A percentile compares a stretch with the other conserved stretches of the same genome.
phyloP scores from a whole-genome alignment of 2,797 vertebrate genomes.

The Trichosurus vulpecula region DNA sequence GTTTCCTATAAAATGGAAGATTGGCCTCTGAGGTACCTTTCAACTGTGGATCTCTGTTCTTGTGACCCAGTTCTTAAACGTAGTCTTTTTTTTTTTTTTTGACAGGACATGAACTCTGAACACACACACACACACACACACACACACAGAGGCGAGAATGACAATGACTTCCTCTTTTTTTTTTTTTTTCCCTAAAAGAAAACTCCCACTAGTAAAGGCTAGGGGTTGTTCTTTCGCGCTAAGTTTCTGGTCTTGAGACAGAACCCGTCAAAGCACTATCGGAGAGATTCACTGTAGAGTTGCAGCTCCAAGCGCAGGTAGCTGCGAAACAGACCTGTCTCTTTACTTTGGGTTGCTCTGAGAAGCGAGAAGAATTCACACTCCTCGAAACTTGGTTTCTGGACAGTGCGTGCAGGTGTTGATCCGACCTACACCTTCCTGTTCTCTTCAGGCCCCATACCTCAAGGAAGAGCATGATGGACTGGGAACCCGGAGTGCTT shows the following conservation, averaged over 20 bases:
- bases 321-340: neutral
- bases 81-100: neutral
- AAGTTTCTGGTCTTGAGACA: constrained; percentile 42
- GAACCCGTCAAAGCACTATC: too few relatives aligned
- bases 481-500: neutral
- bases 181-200: neutral
- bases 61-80: neutral
- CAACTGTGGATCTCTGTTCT: neutral
- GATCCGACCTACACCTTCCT: too few relatives aligned
- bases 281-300: neutral
- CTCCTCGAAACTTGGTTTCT: neutral
- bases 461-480: accelerated
- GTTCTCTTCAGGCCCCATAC: neutral
- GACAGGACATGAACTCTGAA: neutral
- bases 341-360: neutral
- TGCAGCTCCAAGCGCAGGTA: neutral
- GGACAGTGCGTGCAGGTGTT: neutral
- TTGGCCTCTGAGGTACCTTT: neutral
- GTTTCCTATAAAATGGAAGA: neutral
- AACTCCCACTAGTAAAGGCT: neutral
- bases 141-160: neutral
- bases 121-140: neutral
- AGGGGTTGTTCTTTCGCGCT: constrained; percentile 29
- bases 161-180: neutral
- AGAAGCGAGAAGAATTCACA: neutral